Base-by-base conservation (phyloP, 1,140 invertebrate genomes). In the Aricia agestis region DNA sequence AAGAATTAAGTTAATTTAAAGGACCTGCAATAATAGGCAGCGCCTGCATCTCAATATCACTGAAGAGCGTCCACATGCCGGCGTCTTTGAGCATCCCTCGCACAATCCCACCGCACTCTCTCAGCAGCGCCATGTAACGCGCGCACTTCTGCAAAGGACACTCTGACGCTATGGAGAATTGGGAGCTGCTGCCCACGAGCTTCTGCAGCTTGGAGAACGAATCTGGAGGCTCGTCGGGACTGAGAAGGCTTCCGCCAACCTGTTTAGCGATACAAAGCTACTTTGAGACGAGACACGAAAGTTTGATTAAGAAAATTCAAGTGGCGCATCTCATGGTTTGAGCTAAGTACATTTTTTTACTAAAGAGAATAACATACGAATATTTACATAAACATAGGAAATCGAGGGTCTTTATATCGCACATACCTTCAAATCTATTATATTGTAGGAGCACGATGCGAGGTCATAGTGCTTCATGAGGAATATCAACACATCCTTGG, bases 1-100 rank as follows among this genome's bases (percentile, higher is more conserved):
- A 52, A 9, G 11, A 15, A 13, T 13, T 11, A 52, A 52, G 7
- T 52, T 15, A 3, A 11, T 9, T 13, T 13, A 31, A 45, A 3
- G 57, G 70, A 92, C 92, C 87, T 68, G 93, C 90, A 73, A 94
- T 78, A n/a, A 94, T 79, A 36, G 93, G 91, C n/a, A 90, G 72
- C 11, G 94, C 77, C 42, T 80, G 83, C 79, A 91, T 93, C 80
- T 94, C 93, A 17, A 94, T 82, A 52, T 87, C 82, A 9, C 80
- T 73, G 73, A 92, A 93, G 4, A 94, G 72, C 4, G 84, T 79
- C 92, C 92, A 93, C 63, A 93, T 69, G 1, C 72, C 72, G 2
- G 80, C 61, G 15, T 86, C 76, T 0, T 68, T 31, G 15, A 91
- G 75, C 25, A 72, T 5, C 0, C 0, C 13, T 1, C 41, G 72